These are phyloP conservation scores for Meteorus cinctellus DNA, from an alignment of 2,888 invertebrate species.

Conservation along the genomic window DNA sequence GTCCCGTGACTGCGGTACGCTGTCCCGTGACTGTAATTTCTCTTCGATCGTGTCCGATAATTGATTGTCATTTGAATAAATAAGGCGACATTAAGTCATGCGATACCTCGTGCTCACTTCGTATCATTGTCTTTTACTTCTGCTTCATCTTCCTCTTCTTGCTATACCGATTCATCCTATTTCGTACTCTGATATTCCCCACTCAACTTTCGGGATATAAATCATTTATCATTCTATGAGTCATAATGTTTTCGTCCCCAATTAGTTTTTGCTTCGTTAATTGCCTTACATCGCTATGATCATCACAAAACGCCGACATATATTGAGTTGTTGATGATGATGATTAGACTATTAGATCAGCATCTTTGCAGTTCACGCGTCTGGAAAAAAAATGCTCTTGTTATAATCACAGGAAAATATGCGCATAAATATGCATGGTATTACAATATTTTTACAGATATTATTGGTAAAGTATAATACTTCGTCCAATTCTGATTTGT, in stretches of 20 bases:
- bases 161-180: constrained; percentile 22
- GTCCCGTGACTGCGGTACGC: constrained; percentile 33
- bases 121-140: constrained; percentile 10
- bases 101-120: constrained; percentile 49
- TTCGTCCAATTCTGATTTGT: background rate
- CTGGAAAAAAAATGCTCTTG: background rate
- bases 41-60: constrained; percentile 51
- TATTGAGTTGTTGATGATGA: constrained; percentile 10
- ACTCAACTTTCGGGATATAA: constrained; percentile 1
- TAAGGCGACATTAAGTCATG: constrained; percentile 49
- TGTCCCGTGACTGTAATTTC: constrained; percentile 40
- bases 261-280: constrained; percentile 6
- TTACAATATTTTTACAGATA: no score
- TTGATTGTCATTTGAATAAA: constrained; percentile 54
- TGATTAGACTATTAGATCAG: constrained; percentile 22
- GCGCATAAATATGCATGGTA: no score
- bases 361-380: constrained; percentile 1
- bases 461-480: no score
- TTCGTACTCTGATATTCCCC: constrained; percentile 26
- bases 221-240: background rate
- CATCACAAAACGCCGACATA: constrained; percentile 1
- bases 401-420: background rate
- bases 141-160: background rate
- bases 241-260: constrained; percentile 18
- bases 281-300: background rate